phyloP scores from a whole-genome alignment of 2,888 invertebrate species.

The Cetonia aurata region DNA sequence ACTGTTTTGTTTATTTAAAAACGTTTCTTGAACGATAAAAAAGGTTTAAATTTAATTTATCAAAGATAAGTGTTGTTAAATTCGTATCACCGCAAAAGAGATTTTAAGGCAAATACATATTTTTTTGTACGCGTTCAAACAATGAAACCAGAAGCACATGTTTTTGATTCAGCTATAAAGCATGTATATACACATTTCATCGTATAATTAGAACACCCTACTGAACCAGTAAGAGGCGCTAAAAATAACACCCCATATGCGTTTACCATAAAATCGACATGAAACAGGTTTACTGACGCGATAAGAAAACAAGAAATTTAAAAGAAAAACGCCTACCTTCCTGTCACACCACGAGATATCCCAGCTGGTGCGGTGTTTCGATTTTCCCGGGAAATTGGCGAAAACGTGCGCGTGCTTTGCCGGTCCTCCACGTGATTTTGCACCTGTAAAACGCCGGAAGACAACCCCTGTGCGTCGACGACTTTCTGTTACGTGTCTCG shows the following conservation, averaged over 20 bases:
- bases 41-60: too few species aligned
- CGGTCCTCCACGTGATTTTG: conserved; percentile 10
- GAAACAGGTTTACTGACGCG: not conserved
- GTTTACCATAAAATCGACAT: conserved; percentile 5
- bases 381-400: conserved; percentile 29
- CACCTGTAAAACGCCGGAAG: not conserved
- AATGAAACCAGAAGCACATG: conserved; percentile 26
- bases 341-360: not conserved
- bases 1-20: too few species aligned
- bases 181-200: conserved; percentile 12
- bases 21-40: too few species aligned
- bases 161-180: conserved; percentile 29
- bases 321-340: conserved; percentile 17
- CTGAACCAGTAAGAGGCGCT: conserved; percentile 35
- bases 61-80: too few species aligned
- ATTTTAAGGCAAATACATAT: conserved; percentile 2
- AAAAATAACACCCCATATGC: conserved; percentile 33
- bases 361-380: conserved; percentile 8
- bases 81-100: too few species aligned
- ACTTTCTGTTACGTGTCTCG: conserved; percentile 1
- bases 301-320: not conserved
- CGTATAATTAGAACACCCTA: conserved; percentile 41
- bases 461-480: conserved; percentile 3
- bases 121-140: conserved; percentile 1
- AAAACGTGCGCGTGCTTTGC: conserved; percentile 17